A percentile compares a stretch with the other conserved stretches of the same genome.
Evolutionary conservation across 2,888 invertebrate species (phyloP).

Genomic region (Epirrhoe alternata): DNA sequence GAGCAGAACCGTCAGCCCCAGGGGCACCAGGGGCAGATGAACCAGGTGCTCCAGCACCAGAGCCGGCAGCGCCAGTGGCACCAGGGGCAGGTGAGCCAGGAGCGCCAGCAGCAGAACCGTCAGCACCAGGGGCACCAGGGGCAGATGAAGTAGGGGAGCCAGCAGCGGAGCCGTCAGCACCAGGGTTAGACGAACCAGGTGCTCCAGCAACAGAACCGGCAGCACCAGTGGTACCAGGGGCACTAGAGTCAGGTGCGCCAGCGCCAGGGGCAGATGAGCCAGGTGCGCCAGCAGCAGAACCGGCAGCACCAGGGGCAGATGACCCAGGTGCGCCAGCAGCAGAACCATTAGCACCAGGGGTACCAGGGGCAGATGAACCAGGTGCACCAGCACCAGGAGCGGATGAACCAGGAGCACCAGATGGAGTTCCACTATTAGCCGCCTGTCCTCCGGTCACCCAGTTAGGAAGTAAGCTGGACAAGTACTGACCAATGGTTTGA

Average conservation of each 20-base stretch:
- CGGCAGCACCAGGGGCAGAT: slow-evolving; percentile 18
- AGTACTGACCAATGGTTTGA: slow-evolving; percentile 61
- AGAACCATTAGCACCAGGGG: slow-evolving; percentile 16
- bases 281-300: slow-evolving; percentile 9
- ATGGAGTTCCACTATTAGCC: slow-evolving; percentile 22
- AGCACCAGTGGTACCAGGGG: slow-evolving; percentile 1
- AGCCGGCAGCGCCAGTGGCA: slow-evolving; percentile 17
- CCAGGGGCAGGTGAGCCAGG: slow-evolving; percentile 13
- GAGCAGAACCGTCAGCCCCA: slow-evolving; percentile 3
- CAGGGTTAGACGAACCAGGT: neutral
- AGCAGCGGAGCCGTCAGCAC: slow-evolving; percentile 9
- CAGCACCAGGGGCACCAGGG: slow-evolving; percentile 4
- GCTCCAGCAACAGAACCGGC: neutral
- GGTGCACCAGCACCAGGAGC: slow-evolving; percentile 11
- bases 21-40: slow-evolving; percentile 1
- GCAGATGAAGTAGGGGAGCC: neutral
- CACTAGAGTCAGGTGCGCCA: neutral
- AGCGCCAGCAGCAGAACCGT: slow-evolving; percentile 10
- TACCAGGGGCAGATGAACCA: slow-evolving; percentile 10
- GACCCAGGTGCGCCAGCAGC: slow-evolving; percentile 8
- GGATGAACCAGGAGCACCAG: slow-evolving; percentile 8
- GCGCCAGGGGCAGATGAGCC: slow-evolving; percentile 3
- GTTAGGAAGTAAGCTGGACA: slow-evolving; percentile 66
- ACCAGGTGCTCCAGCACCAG: slow-evolving; percentile 4
- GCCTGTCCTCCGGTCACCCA: slow-evolving; percentile 58